Conservation (phyloP, 2,797 vertebrate species). For the Mallotus villosus region DNA sequence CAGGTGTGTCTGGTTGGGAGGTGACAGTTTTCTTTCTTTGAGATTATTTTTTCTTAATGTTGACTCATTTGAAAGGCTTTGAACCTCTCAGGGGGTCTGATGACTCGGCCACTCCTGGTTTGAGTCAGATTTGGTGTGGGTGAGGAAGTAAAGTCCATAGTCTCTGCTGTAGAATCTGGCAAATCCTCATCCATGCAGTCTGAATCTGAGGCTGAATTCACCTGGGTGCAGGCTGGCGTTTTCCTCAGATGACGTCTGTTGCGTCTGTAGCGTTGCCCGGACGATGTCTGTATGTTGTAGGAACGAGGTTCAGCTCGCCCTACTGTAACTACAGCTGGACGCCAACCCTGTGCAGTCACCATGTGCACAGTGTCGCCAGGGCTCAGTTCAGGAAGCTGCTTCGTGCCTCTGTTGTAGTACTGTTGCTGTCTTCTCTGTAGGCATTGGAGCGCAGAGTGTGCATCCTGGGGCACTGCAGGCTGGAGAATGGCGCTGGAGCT, state of each 20-base stretch:
- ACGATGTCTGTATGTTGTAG: neutral
- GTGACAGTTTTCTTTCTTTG: too few species aligned
- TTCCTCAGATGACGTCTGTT: neutral
- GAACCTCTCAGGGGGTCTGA: neutral
- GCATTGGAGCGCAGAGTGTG: neutral
- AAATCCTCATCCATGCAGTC: too few species aligned
- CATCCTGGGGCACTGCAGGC: neutral
- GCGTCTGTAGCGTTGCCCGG: neutral
- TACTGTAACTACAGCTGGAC: too few species aligned
- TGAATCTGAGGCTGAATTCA: neutral
- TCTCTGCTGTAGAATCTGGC: too few species aligned
- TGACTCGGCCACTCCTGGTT: neutral
- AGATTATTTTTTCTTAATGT: too few species aligned
- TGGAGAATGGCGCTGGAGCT: neutral
- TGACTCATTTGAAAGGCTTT: too few species aligned
- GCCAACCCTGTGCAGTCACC: neutral
- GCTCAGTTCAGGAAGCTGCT: neutral
- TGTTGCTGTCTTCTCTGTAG: neutral
- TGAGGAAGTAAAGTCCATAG: neutral
- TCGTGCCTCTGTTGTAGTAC: conserved; percentile 9
- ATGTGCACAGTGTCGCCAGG: conserved; percentile 1
- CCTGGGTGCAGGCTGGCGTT: neutral
- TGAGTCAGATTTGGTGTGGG: neutral
- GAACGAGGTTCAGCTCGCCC: neutral
- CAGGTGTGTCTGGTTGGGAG: too few species aligned